phyloP scores from a whole-genome alignment of 2,888 invertebrate species.

The Capitulum mitella region DNA sequence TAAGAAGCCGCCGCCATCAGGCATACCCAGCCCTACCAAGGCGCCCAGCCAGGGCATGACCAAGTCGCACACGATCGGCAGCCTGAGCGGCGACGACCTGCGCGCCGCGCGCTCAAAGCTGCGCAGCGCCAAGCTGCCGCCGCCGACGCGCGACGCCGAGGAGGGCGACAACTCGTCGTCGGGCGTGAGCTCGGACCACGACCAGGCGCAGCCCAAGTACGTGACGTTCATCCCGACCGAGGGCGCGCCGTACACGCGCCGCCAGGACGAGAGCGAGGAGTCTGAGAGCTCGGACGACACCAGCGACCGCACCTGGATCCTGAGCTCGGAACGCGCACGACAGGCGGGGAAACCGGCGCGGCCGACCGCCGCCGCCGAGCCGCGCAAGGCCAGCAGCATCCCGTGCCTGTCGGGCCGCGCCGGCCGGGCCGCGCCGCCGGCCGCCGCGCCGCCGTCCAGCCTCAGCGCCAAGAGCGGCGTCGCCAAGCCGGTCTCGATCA shows the following conservation, averaged over 20 bases:
- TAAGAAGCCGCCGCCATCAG: background rate
- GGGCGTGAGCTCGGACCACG: conserved; percentile 80
- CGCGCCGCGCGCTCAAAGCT: conserved; percentile 50
- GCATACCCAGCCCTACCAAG: background rate
- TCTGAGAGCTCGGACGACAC: conserved; percentile 38
- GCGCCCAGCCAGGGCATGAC: background rate
- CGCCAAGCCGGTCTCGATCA: conserved; percentile 30
- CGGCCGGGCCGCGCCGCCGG: background rate
- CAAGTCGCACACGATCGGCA: conserved; percentile 8
- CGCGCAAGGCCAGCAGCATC: conserved; percentile 48
- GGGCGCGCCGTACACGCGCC: conserved; percentile 34
- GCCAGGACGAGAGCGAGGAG: conserved; percentile 35
- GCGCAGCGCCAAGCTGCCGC: conserved; percentile 78
- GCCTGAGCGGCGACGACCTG: background rate
- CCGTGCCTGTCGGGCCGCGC: background rate
- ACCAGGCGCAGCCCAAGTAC: conserved; percentile 41
- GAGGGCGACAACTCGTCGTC: conserved; percentile 84
- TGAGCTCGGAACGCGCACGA: conserved; percentile 33
- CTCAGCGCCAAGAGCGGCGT: conserved; percentile 30
- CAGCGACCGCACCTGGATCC: conserved; percentile 36
- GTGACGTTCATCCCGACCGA: conserved; percentile 45
- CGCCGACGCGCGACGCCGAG: conserved; percentile 63
- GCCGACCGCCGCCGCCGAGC: conserved; percentile 38
- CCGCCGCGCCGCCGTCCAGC: conserved; percentile 21
- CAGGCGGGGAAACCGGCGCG: conserved; percentile 39